Percentiles rank a stretch among this genome's conserved stretches.
phyloP scores from a whole-genome alignment of 1,140 invertebrate genomes.

The Drosophila obscura region DNA sequence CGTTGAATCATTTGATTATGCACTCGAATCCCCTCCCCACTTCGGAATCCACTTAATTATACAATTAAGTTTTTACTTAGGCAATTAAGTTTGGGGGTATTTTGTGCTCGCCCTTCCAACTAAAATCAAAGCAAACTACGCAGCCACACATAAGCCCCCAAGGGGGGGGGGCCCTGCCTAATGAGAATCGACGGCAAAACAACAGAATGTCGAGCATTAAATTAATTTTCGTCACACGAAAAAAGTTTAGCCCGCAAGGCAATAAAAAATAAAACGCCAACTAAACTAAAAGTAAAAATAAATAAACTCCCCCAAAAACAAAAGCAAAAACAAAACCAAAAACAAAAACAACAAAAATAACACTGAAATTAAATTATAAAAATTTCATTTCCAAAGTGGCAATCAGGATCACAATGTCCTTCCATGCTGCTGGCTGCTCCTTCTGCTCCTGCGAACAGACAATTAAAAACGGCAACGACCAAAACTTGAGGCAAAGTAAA shows the following conservation, averaged over 20 bases:
- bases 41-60: background rate
- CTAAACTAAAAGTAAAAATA: conserved; percentile 53
- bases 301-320: conserved; percentile 14
- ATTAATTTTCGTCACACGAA: conserved; percentile 37
- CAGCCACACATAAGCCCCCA: background rate
- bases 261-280: conserved; percentile 15
- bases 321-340: background rate
- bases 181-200: conserved; percentile 29
- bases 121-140: too few species aligned
- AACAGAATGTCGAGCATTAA: conserved; percentile 37
- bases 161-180: conserved; percentile 14
- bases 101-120: too few species aligned
- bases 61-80: background rate
- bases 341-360: conserved; percentile 13
- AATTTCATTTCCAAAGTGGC: conserved; percentile 57
- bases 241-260: background rate
- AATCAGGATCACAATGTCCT: conserved; percentile 51
- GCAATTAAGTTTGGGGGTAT: too few species aligned
- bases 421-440: conserved; percentile 2
- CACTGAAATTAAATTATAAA: conserved; percentile 46
- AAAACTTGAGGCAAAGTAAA: conserved; percentile 14
- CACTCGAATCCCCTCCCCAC: too few species aligned
- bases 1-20: background rate
- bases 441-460: conserved; percentile 54
- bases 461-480: conserved; percentile 65